Evolutionary conservation across 2,113 vertebrate species (phyloP).

Genomic region (Rhinoderma darwinii): DNA sequence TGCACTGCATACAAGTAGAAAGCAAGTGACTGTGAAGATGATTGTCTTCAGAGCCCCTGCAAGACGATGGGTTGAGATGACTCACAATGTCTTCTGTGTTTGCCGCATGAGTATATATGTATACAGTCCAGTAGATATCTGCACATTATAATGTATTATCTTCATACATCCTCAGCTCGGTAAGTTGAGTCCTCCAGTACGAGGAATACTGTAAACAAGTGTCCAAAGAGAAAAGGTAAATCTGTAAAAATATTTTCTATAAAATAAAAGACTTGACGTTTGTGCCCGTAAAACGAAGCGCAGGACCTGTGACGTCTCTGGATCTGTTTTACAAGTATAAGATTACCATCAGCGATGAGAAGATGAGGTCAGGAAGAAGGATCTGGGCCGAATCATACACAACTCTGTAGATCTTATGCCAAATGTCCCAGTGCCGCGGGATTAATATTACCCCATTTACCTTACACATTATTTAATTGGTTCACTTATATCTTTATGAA

Average conservation of each 20-base stretch:
- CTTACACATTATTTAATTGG: too few relatives aligned
- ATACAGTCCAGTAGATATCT: background rate
- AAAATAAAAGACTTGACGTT: slow-evolving; percentile 24
- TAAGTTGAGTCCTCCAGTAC: background rate
- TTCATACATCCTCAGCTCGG: background rate
- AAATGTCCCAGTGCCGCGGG: background rate
- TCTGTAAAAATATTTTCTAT: slow-evolving; percentile 37
- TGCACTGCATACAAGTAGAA: too few relatives aligned
- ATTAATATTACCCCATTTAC: too few relatives aligned
- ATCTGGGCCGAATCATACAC: background rate
- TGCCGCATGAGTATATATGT: background rate
- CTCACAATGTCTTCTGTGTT: background rate
- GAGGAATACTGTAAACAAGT: slow-evolving; percentile 28
- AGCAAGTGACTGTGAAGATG: too few relatives aligned
- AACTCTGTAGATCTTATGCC: too few relatives aligned
- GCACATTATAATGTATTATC: slow-evolving; percentile 38
- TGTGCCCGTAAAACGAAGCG: background rate
- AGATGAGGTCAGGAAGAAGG: slow-evolving; percentile 22
- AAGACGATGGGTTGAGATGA: too few relatives aligned
- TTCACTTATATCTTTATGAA: background rate
- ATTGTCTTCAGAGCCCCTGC: too few relatives aligned
- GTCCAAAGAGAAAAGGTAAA: slow-evolving; percentile 23
- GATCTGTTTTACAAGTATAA: slow-evolving; percentile 30
- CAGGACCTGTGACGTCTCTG: slow-evolving; percentile 11
- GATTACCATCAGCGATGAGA: slow-evolving; percentile 29